Evolutionary conservation across 1,140 invertebrate species (phyloP).

Genomic region (Cecropterus lyciades): DNA sequence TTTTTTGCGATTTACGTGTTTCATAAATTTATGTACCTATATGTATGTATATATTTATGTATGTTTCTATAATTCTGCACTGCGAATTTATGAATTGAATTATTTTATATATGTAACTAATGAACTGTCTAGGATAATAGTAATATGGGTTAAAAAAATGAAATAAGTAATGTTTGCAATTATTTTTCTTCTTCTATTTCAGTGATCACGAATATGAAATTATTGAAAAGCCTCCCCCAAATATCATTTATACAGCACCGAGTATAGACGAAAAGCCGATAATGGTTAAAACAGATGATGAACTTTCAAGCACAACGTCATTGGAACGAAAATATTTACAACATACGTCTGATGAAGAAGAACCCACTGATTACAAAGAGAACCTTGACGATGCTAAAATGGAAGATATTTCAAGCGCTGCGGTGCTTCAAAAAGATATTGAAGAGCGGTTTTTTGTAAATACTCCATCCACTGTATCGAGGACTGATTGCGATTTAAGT

Average conservation of each 20-base stretch:
- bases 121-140: no score
- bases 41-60: no score
- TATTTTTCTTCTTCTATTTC: constrained; percentile 64
- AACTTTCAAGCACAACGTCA: constrained; percentile 80
- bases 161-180: not conserved
- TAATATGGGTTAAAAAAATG: no score
- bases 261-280: constrained; percentile 62
- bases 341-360: constrained; percentile 69
- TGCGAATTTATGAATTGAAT: constrained; percentile 39
- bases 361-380: constrained; percentile 66
- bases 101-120: constrained; percentile 13
- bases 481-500: constrained; percentile 87
- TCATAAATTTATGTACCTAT: constrained; percentile 24
- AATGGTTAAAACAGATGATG: constrained; percentile 71
- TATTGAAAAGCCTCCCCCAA: constrained; percentile 84
- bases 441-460: constrained; percentile 84
- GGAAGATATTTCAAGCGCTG: constrained; percentile 73
- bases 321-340: constrained; percentile 77
- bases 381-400: constrained; percentile 67
- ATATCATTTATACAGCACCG: constrained; percentile 66
- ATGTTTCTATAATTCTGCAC: constrained; percentile 35
- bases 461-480: constrained; percentile 85
- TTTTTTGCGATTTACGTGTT: constrained; percentile 56
- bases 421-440: constrained; percentile 83
- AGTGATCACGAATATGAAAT: constrained; percentile 96